These are phyloP conservation scores for Climacteris rufus DNA, from an alignment of 2,113 vertebrate species.

Conservation along the genomic window DNA sequence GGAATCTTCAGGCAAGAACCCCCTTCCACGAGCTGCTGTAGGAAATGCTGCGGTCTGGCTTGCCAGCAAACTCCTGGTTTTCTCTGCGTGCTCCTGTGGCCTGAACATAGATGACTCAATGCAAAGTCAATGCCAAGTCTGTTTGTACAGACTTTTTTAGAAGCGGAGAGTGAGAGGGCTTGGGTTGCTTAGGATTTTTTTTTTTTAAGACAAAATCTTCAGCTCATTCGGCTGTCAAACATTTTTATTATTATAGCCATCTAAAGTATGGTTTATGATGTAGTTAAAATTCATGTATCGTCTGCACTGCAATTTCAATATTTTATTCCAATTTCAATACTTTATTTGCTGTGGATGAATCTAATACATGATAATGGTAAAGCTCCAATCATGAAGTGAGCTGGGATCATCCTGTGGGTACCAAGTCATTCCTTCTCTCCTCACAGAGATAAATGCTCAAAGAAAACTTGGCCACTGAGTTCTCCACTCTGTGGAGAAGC, in stretches of 20 bases:
- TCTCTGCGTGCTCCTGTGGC: neutral
- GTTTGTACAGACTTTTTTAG: neutral
- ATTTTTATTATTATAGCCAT: neutral
- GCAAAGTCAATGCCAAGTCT: neutral
- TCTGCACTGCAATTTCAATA: neutral
- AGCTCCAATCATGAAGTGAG: neutral
- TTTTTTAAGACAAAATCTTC: neutral
- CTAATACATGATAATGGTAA: neutral
- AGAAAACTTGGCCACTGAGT: neutral
- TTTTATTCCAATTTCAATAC: neutral
- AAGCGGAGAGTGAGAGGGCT: neutral
- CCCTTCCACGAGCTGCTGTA: accelerated
- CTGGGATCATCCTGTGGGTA: neutral
- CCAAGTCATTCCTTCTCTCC: neutral
- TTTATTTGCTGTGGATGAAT: neutral
- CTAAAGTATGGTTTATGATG: neutral
- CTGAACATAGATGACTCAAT: neutral
- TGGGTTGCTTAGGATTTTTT: neutral
- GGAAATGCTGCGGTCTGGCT: neutral
- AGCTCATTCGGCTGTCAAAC: neutral
- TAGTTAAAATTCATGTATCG: neutral
- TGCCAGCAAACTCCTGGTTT: neutral
- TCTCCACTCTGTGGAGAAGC: neutral
- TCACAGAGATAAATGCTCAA: neutral
- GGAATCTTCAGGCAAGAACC: neutral